Percentiles rank a stretch among this genome's conserved stretches.
These are phyloP conservation scores for Heterodera schachtii DNA, from an alignment of 1,140 invertebrate species.

Conservation along the genomic window DNA sequence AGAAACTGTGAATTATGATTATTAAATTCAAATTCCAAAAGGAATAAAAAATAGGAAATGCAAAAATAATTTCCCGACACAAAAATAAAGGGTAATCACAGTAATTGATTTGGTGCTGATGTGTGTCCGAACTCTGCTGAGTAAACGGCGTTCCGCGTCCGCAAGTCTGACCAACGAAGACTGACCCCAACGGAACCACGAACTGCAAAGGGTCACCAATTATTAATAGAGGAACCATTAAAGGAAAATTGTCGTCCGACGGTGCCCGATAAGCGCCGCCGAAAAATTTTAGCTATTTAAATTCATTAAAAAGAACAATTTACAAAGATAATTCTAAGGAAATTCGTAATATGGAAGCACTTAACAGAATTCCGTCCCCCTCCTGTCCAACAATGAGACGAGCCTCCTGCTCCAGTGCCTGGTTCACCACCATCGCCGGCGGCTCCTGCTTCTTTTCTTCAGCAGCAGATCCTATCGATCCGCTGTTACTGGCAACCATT, in stretches of 20 bases:
- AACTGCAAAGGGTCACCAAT: constrained; percentile 30
- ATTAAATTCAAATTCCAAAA: neutral
- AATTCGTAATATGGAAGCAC: neutral
- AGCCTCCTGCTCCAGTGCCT: constrained; percentile 26
- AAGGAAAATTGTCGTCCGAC: too few species aligned
- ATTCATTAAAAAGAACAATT: too few species aligned
- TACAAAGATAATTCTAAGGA: too few species aligned
- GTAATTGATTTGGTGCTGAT: constrained; percentile 29
- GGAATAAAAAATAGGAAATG: neutral
- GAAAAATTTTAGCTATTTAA: too few species aligned
- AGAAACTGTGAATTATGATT: neutral
- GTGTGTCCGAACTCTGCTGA: constrained; percentile 25
- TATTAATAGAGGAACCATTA: neutral
- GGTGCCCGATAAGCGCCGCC: too few species aligned
- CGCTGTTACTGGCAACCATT: neutral
- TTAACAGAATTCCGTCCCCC: constrained; percentile 11
- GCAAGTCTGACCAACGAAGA: constrained; percentile 31
- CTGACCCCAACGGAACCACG: constrained; percentile 27
- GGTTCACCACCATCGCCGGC: constrained; percentile 13
- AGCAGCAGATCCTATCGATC: neutral
- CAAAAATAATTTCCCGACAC: neutral
- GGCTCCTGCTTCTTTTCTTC: neutral
- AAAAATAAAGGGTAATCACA: constrained; percentile 1
- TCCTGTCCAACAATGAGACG: constrained; percentile 9
- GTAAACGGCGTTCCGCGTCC: constrained; percentile 39